phyloP scores from a whole-genome alignment of 2,888 invertebrate species.

The Ceramica pisi region DNA sequence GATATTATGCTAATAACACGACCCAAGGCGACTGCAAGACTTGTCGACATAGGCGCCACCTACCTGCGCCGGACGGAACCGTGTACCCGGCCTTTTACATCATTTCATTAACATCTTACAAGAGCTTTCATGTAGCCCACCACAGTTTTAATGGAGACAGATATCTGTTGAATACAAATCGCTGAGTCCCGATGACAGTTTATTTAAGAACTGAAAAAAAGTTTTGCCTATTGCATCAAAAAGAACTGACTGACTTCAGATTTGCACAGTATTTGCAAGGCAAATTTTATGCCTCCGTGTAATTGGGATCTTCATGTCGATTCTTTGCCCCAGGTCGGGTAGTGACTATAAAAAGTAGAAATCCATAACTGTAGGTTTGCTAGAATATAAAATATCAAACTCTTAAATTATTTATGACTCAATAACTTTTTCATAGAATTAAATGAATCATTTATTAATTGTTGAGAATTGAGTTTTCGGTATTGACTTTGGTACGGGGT shows the following conservation, averaged over 20 bases:
- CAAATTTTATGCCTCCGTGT: slow-evolving; percentile 52
- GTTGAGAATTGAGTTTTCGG: background rate
- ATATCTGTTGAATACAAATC: slow-evolving; percentile 60
- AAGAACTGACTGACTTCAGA: slow-evolving; percentile 16
- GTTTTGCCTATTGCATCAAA: slow-evolving; percentile 33
- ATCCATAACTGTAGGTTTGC: slow-evolving; percentile 6
- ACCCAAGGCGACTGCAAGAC: slow-evolving; percentile 61
- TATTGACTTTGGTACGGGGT: background rate
- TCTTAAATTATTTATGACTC: slow-evolving; percentile 13
- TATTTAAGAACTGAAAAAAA: slow-evolving; percentile 41
- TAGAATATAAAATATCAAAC: slow-evolving; percentile 21
- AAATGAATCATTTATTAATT: background rate
- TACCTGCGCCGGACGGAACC: slow-evolving; percentile 76
- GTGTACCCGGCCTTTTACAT: slow-evolving; percentile 72
- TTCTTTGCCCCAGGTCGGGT: slow-evolving; percentile 25
- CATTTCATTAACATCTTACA: slow-evolving; percentile 77
- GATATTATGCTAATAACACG: slow-evolving; percentile 68
- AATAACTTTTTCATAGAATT: slow-evolving; percentile 6
- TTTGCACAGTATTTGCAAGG: slow-evolving; percentile 54
- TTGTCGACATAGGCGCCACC: slow-evolving; percentile 77
- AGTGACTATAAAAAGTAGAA: slow-evolving; percentile 18
- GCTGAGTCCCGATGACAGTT: slow-evolving; percentile 32
- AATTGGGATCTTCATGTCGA: slow-evolving; percentile 39
- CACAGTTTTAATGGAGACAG: slow-evolving; percentile 67
- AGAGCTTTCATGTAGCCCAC: slow-evolving; percentile 71